Evolutionary conservation across 2,797 vertebrate species (phyloP), one percentile per base, ranked within the genome.

Genomic region (Holocentrus rufus): DNA sequence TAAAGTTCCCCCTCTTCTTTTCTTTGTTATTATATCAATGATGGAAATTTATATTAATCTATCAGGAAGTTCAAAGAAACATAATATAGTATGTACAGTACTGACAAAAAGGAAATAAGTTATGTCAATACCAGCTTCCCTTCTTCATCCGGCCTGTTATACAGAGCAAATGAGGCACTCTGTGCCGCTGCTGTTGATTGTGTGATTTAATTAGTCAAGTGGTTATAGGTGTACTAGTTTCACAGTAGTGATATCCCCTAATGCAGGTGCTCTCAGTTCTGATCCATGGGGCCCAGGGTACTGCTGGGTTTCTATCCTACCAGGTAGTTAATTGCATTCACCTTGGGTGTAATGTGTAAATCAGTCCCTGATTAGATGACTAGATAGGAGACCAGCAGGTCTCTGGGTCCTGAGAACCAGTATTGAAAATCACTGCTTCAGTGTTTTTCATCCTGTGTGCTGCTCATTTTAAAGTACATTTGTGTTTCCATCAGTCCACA

Each of bases 141-240:
- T 79, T 86, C 55, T 79, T 66, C 53, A 67, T 75, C 61, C 55
- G 71, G 73, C 20, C 74, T 83, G 69, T 84, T 82, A 65, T 66
- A 84, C 72, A 79, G 84, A 83, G 85, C 83, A 86, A 74, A 86
- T 66, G 17, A 85, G 80, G 85, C 69, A 65, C 84, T 72, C 81
- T 81, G 67, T 88, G 60, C 71, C 87, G 86, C 81, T 87, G 80
- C 65, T 84, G 73, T 86, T 80, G 74, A 84, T 85, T 69, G 66
- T 76, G 63, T 75, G 61, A 83, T 85, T 87, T 85, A 85, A 81
- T 83, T 77, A 83, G 71, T 79, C 69, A 65, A 77, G 73, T 78
- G 64, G 65, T 62, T 72, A 22, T 52, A 82, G 72, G 74, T 79
- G 47, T 69, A 25, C 54, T 54, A 31, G 63, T 63, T 30, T 84